Conservation (phyloP, 2,797 vertebrate genomes). For the Stomatorhinus walkeri region DNA sequence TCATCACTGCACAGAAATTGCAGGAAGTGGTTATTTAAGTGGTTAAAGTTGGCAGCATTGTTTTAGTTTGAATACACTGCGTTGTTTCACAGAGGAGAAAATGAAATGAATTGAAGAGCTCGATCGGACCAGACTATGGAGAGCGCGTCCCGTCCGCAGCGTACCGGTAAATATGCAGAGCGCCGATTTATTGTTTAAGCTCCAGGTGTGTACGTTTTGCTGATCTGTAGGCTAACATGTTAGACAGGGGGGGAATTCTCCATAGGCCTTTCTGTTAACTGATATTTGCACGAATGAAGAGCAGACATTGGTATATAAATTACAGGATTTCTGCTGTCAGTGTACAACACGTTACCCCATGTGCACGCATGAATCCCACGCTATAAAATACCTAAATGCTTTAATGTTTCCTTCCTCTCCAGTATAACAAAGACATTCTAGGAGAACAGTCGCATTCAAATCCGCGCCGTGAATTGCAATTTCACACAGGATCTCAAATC, state of each 20-base stretch:
- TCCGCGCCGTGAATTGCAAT: neutral
- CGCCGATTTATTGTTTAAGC: neutral
- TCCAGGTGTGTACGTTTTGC: neutral
- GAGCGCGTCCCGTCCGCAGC: neutral
- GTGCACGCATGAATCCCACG: neutral
- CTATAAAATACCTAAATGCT: neutral
- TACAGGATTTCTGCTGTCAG: neutral
- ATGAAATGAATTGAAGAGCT: neutral
- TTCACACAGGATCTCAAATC: neutral
- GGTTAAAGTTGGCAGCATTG: constrained; percentile 9
- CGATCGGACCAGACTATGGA: neutral
- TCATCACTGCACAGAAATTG: constrained; percentile 19
- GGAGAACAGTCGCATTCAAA: neutral
- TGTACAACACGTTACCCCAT: neutral
- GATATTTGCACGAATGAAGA: neutral
- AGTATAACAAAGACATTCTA: neutral
- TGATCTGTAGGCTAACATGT: neutral
- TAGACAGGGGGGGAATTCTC: neutral
- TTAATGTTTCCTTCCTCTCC: neutral
- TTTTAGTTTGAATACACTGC: neutral
- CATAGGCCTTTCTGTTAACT: neutral
- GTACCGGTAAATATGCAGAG: neutral
- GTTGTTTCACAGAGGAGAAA: neutral
- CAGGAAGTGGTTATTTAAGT: constrained; percentile 18
- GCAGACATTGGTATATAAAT: neutral